Conservation (phyloP, 1,140 invertebrate genomes). For the Micrasema longulum region DNA sequence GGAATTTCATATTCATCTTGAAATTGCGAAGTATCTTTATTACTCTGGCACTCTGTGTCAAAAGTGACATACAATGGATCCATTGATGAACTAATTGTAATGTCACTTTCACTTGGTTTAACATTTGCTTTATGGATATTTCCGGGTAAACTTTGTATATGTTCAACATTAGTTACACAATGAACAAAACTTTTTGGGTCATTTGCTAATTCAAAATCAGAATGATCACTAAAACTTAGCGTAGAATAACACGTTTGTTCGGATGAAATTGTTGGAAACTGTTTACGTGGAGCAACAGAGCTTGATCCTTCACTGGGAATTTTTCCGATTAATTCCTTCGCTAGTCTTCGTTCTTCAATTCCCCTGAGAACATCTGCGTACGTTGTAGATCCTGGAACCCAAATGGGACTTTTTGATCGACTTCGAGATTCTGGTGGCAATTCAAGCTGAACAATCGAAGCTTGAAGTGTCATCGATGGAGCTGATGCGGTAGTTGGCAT, state of each 20-base stretch:
- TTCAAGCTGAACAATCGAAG: slow-evolving; percentile 50
- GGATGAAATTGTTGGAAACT: not conserved
- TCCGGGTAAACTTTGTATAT: slow-evolving; percentile 5
- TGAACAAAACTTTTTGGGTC: not conserved
- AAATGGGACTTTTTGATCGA: slow-evolving; percentile 78
- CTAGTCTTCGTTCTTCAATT: slow-evolving; percentile 58
- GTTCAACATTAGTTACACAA: not conserved
- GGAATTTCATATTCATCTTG: slow-evolving; percentile 50
- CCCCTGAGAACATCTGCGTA: slow-evolving; percentile 84
- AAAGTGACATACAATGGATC: not conserved
- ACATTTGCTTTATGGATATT: not conserved
- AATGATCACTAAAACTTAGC: slow-evolving; percentile 25
- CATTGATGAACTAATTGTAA: not conserved
- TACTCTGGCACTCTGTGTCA: not conserved
- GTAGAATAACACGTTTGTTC: not conserved
- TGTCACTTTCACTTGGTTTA: slow-evolving; percentile 22
- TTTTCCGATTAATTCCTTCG: not conserved
- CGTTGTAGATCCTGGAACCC: slow-evolving; percentile 77
- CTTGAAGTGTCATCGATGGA: slow-evolving; percentile 10
- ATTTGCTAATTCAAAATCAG: not conserved
- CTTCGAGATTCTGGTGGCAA: slow-evolving; percentile 59
- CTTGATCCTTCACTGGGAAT: slow-evolving; percentile 42
- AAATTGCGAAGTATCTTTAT: not conserved
- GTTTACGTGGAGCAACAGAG: slow-evolving; percentile 24
- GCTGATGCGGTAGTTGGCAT: slow-evolving; percentile 9